phyloP scores from a whole-genome alignment of 2,888 invertebrate genomes.

The Teinopalpus imperialis region DNA sequence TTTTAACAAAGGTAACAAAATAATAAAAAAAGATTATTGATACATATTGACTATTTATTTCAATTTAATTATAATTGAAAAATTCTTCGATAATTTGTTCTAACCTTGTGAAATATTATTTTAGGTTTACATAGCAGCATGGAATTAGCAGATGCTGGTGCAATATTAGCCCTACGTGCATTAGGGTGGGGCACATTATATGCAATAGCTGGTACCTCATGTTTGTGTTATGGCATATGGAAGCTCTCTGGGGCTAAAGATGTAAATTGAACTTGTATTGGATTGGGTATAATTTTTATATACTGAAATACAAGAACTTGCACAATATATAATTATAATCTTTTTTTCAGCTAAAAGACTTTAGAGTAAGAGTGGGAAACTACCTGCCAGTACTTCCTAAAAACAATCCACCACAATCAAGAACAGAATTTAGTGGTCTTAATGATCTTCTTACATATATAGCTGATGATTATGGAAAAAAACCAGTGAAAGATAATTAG shows the following conservation, averaged over 20 bases:
- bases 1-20: constrained; percentile 84
- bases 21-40: no score
- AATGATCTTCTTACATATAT: constrained; percentile 93
- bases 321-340: constrained; percentile 11
- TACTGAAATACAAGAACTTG: no score
- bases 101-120: no score
- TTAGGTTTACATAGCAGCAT: constrained; percentile 80
- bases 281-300: no score
- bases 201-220: constrained; percentile 91
- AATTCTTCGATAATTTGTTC: no score
- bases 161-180: constrained; percentile 90
- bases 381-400: constrained; percentile 89
- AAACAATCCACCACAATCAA: constrained; percentile 89
- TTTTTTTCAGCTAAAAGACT: constrained; percentile 88
- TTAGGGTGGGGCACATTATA: constrained; percentile 94
- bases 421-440: constrained; percentile 93
- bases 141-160: constrained; percentile 88
- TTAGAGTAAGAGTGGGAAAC: constrained; percentile 89
- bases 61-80: no score
- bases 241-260: constrained; percentile 93
- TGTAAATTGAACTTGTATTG: constrained; percentile 79
- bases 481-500: constrained; percentile 38
- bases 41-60: no score
- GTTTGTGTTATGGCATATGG: constrained; percentile 92
- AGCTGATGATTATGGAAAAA: constrained; percentile 78